Base-by-base conservation (phyloP, 2,888 invertebrate genomes). In the Xanthorhoe designata region DNA sequence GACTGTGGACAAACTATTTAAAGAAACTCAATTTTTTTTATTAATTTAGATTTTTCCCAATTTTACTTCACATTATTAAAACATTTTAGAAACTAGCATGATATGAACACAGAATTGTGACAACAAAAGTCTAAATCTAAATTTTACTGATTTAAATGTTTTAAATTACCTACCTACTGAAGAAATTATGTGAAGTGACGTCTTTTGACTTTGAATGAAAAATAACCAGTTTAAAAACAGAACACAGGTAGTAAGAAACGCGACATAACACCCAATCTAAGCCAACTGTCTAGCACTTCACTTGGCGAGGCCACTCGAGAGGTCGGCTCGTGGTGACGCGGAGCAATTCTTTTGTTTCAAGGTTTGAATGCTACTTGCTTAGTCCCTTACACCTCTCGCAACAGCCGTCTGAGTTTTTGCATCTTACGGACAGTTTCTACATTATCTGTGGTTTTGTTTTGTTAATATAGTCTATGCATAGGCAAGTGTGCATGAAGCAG, bases 221-320 rank as follows among this genome's bases (percentile, higher is more conserved):
- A 2, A 10, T 42, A 10, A 13, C 38, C 10, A 42, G 38, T 42
- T 13, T 42, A 42, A 35, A 55, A 32, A 61, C 32, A 54, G 42
- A 19, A 51, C 17, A 54, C 51, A 60, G 35, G 51, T 47, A 47
- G 17, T 5, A 19, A 13, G 13, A 0, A 42, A 42, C 38, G 38
- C 38, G 38, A 42, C 38, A 42, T 42, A 42, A 42, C 38, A 42
- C 38, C 38, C 38, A 42, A 42, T 42, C 38, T 42, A 42, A 42
- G 38, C 38, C 38, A 42, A 42, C 38, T 42, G 38, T 42, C 38
- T 42, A 13, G 38, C 13, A 42, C 38, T 42, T 42, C 38, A 42
- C 38, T 13, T 13, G 38, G 38, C 38, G 38, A 42, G 38, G 38
- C 38, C 38, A 42, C 38, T 42, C 38, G 38, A 42, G 38, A 42